A percentile compares a stretch with the other conserved stretches of the same genome.
Conservation (phyloP, 1,140 invertebrate genomes). For the Temnothorax longispinosus region DNA sequence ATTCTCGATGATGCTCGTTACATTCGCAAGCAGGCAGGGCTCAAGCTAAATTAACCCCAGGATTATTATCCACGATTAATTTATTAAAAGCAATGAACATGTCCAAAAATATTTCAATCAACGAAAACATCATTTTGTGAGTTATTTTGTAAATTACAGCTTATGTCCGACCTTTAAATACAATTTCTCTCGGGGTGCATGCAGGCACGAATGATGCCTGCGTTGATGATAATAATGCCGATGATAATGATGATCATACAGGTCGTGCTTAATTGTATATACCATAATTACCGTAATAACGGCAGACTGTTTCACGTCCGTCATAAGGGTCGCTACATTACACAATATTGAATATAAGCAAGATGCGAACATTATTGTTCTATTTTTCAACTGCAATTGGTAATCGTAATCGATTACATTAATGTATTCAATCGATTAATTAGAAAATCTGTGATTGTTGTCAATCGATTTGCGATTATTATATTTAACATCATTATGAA, state of each 20-base stretch:
- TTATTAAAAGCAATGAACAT: conserved; percentile 66
- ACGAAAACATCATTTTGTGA: conserved; percentile 62
- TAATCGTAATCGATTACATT: neutral
- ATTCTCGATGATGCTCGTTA: conserved; percentile 19
- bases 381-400: neutral
- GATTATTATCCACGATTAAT: conserved; percentile 70
- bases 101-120: conserved; percentile 68
- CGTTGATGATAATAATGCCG: conserved; percentile 48
- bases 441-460: neutral
- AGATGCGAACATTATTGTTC: neutral
- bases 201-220: neutral
- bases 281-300: conserved; percentile 69
- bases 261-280: conserved; percentile 54
- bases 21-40: neutral
- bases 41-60: conserved; percentile 52
- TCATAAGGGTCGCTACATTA: conserved; percentile 29
- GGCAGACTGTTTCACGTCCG: conserved; percentile 14
- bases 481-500: neutral
- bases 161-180: conserved; percentile 54
- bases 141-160: conserved; percentile 73
- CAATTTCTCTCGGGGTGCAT: conserved; percentile 35
- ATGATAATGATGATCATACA: conserved; percentile 66
- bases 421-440: neutral
- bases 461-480: neutral
- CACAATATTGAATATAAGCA: neutral